A percentile compares a stretch with the other conserved stretches of the same genome.
These are phyloP conservation scores for human DNA, from an alignment of 2,113 vertebrate species.

Conservation along the genomic window DNA sequence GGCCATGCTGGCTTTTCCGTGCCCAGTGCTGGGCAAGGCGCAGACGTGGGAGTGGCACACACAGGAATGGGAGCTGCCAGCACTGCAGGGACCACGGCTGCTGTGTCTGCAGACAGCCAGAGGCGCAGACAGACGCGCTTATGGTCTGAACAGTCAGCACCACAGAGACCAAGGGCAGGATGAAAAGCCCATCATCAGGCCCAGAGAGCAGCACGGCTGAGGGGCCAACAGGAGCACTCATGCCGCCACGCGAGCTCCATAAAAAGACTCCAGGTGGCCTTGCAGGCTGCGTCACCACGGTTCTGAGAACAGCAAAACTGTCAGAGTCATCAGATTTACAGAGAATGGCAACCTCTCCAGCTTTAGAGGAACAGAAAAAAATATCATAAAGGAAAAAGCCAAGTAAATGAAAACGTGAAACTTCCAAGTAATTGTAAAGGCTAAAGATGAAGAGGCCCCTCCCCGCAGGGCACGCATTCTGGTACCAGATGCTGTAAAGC, in stretches of 20 bases:
- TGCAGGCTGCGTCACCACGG: background rate
- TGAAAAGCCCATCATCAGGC: background rate
- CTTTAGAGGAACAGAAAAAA: background rate
- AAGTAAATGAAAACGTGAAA: background rate
- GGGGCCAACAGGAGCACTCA: too few species aligned
- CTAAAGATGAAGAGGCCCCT: background rate
- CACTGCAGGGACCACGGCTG: background rate
- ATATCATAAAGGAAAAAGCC: background rate
- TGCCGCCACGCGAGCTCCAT: accelerated
- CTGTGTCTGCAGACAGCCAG: background rate
- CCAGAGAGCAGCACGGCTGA: background rate
- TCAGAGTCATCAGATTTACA: background rate
- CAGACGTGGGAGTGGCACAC: background rate
- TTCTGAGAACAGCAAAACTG: background rate
- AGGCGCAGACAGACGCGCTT: background rate
- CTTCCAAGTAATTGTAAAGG: background rate
- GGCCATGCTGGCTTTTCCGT: background rate
- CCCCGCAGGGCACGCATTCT: background rate
- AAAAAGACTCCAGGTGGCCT: background rate
- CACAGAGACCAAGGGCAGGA: background rate
- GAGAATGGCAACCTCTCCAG: background rate
- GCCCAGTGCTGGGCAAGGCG: background rate
- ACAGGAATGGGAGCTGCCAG: background rate
- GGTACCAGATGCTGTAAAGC: background rate
- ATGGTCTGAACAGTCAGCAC: accelerated